A percentile compares a stretch with the other conserved stretches of the same genome.
Conservation (phyloP, 2,113 vertebrate species). For the Lepidothrix coronata region DNA sequence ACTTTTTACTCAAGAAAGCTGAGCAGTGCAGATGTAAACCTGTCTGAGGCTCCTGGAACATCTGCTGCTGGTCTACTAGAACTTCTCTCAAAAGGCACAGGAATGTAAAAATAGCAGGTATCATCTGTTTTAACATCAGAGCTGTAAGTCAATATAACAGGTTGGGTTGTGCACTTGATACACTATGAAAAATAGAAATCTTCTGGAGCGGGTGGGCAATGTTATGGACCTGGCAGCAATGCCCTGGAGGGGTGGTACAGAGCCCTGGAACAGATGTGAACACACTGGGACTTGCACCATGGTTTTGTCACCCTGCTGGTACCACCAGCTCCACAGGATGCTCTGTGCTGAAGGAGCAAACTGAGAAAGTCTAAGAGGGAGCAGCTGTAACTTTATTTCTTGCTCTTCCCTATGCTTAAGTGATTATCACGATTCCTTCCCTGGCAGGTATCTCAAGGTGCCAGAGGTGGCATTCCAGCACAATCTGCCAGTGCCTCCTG, state of each 20-base stretch:
- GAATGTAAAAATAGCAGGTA: neutral
- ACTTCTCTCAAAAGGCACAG: neutral
- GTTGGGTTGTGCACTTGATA: neutral
- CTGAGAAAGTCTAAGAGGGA: neutral
- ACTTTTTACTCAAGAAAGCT: neutral
- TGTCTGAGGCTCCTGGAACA: neutral
- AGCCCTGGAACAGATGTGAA: neutral
- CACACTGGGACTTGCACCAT: neutral
- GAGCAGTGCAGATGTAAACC: neutral
- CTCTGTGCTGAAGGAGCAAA: neutral
- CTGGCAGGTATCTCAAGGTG: neutral
- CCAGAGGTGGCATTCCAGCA: neutral
- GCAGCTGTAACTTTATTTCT: neutral
- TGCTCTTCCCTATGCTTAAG: neutral
- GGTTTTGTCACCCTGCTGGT: neutral
- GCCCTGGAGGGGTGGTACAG: fast-evolving
- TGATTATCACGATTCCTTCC: neutral
- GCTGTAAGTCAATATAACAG: neutral
- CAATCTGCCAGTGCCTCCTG: neutral
- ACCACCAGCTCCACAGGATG: neutral
- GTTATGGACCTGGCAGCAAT: neutral
- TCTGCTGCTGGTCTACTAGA: no score
- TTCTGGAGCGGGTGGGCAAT: neutral
- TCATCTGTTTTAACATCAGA: neutral
- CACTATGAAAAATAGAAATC: fast-evolving